phyloP scores from a whole-genome alignment of 1,140 invertebrate genomes.

The Nephotettix cincticeps region DNA sequence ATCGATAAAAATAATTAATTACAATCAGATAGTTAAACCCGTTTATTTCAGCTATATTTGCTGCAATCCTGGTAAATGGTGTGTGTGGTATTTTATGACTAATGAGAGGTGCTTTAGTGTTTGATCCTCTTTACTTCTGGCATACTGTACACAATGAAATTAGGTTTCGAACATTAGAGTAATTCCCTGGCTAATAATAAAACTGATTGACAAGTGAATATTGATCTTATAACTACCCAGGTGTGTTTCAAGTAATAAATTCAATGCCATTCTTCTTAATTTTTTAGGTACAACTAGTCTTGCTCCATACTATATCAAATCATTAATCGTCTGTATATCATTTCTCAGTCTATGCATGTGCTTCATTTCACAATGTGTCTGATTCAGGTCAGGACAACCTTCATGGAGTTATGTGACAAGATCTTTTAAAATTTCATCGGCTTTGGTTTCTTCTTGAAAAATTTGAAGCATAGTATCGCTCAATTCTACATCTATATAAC shows the following conservation, averaged over 20 bases:
- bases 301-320: background rate
- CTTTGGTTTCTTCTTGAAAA: background rate
- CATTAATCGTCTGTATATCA: background rate
- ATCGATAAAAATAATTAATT: conserved; percentile 48
- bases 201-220: background rate
- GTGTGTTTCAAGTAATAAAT: background rate
- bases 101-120: background rate
- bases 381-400: background rate
- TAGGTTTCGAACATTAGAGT: background rate
- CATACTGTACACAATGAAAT: background rate
- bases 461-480: background rate
- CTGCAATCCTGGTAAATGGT: conserved; percentile 7
- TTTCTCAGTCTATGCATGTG: background rate
- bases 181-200: background rate
- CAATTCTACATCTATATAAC: background rate
- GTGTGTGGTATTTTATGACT: background rate
- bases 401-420: background rate
- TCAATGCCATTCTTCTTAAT: background rate
- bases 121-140: background rate
- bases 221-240: background rate
- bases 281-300: background rate
- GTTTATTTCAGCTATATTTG: conserved; percentile 7
- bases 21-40: conserved; percentile 4
- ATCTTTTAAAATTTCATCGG: background rate
- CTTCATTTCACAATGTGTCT: background rate